Evolutionary conservation across 2,888 invertebrate species (phyloP), one percentile per base, ranked within the genome.

Genomic region (Brenthis daphne): DNA sequence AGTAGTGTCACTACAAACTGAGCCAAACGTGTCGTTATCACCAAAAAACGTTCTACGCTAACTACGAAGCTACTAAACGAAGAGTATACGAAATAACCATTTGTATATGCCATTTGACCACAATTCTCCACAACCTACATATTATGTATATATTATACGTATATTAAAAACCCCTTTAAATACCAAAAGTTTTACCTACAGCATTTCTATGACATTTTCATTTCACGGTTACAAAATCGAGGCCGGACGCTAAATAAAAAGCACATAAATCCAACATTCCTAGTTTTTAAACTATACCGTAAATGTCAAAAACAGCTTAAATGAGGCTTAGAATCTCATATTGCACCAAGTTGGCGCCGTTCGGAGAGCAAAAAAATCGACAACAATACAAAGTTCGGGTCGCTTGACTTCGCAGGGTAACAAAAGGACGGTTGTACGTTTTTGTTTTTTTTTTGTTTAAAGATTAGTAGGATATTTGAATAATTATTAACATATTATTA

Each of bases 241-340:
- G 24, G 48, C 58, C 58, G 47, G n/a, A 48, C 50, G 12, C 29
- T 60, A 60, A 29, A 50, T 60, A 6, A 6, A 60, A 50, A 50
- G 29, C 5, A 60, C 82, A 60, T 60, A 60, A 60, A 60, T 60
- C 29, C 24, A n/a, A 50, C 48, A 50, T 50, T 33, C 29, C 12
- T 60, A 50, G 60, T 50, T 60, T 43, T 84, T 84, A 84, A 88
- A 89, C 90, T 29, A 50, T 60, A 60, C 50, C 12, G 50, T 50
- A 66, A 89, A 87, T 87, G 83, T 85, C 82, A 83, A 80, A 82
- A 82, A 85, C 82, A 80, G 87, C 85, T 88, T 88, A 91, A 90
- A 92, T 88, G 90, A 89, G 87, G 85, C 91, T 88, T 88, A 86
- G 85, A 20, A 85, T 89, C 89, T 91, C 90, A 84, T 88, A 85